A percentile compares a stretch with the other conserved stretches of the same genome.
Conservation (phyloP, 2,113 vertebrate genomes). For the Bujurquina vittata region DNA sequence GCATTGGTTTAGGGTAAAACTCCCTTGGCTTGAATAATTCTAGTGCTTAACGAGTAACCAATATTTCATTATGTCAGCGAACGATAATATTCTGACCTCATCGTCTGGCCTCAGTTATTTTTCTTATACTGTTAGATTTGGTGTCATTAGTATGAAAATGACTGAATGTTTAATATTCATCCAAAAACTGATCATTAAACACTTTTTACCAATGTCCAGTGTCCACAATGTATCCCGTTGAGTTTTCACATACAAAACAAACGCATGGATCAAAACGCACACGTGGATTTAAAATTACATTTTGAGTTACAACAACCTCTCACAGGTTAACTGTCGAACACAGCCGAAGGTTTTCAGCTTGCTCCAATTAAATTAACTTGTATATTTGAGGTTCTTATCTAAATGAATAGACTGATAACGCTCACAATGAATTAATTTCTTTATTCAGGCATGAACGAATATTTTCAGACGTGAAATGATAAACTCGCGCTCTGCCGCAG, state of each 20-base stretch:
- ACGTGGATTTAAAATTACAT: neutral
- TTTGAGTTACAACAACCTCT: neutral
- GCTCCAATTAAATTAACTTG: slow-evolving; percentile 25
- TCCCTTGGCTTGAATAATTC: neutral
- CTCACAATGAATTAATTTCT: slow-evolving; percentile 46
- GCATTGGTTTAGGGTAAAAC: neutral
- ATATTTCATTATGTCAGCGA: neutral
- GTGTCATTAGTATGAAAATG: neutral
- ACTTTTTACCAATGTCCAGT: accelerated
- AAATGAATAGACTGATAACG: slow-evolving; percentile 47
- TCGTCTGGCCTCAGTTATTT: neutral
- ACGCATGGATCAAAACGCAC: neutral
- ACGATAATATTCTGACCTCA: neutral
- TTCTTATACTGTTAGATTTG: neutral
- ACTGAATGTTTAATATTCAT: too few species aligned
- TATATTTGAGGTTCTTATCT: slow-evolving; percentile 37
- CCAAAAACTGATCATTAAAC: too few species aligned
- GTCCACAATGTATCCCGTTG: neutral
- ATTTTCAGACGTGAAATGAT: slow-evolving; percentile 54
- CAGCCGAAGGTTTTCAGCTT: neutral
- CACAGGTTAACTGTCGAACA: neutral
- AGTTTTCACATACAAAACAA: neutral
- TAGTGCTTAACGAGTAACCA: neutral
- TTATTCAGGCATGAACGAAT: slow-evolving; percentile 54
- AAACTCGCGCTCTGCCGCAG: slow-evolving; percentile 20